A percentile compares a stretch with the other conserved stretches of the same genome.
phyloP scores from a whole-genome alignment of 2,113 vertebrate genomes.

The Polyodon spathula region DNA sequence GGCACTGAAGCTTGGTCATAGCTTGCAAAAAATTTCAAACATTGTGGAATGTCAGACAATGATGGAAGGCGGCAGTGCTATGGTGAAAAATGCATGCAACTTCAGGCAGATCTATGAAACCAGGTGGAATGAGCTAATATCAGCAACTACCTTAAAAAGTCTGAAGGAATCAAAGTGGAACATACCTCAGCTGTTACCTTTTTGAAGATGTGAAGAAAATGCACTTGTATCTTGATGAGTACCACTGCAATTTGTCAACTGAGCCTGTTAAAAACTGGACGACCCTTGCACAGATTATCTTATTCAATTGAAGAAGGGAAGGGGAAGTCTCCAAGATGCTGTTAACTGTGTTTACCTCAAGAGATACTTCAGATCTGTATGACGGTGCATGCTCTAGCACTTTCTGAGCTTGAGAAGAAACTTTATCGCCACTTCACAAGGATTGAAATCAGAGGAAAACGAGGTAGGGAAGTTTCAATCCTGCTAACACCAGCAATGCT shows the following conservation, averaged over 20 bases:
- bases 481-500: conserved; percentile 31
- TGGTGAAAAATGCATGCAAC: conserved; percentile 22
- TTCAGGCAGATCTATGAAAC: conserved; percentile 20
- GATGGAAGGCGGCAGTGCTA: conserved; percentile 17
- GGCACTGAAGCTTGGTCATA: conserved; percentile 28
- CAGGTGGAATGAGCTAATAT: conserved; percentile 31
- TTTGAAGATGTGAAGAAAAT: conserved; percentile 15
- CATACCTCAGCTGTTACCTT: conserved; percentile 21
- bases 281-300: too few relatives aligned
- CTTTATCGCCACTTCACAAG: conserved; percentile 26
- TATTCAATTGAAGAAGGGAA: not conserved
- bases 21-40: conserved; percentile 27
- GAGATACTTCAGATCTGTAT: conserved; percentile 8
- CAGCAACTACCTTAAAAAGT: conserved; percentile 12
- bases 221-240: too few relatives aligned
- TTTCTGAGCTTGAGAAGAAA: conserved; percentile 22
- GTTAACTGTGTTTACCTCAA: conserved; percentile 17
- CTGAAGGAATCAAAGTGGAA: conserved; percentile 26
- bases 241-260: too few relatives aligned
- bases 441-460: conserved; percentile 25
- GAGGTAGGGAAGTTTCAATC: conserved; percentile 21
- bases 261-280: too few relatives aligned
- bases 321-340: conserved; percentile 27
- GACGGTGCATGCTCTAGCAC: conserved; percentile 14
- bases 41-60: conserved; percentile 28